Evolutionary conservation across 2,113 vertebrate species (phyloP).

Genomic region (Cynoglossus semilaevis): DNA sequence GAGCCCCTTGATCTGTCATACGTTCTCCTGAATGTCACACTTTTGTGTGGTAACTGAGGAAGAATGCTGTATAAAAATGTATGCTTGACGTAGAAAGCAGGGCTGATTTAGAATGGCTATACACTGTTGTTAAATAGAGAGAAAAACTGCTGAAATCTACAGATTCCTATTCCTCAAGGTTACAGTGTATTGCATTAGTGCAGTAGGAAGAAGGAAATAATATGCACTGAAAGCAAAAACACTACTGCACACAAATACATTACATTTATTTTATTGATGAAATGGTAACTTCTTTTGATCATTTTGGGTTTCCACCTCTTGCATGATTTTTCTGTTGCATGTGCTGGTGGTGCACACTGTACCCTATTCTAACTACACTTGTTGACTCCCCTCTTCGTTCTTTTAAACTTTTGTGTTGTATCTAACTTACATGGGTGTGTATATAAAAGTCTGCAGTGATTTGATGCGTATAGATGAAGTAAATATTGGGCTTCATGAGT

Average conservation of each 20-base stretch:
- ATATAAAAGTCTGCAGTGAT: constrained; percentile 59
- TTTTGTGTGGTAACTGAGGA: background rate
- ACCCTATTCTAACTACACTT: constrained; percentile 40
- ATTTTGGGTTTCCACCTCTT: constrained; percentile 42
- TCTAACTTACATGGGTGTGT: constrained; percentile 55
- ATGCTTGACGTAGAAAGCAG: constrained; percentile 34
- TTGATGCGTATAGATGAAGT: constrained; percentile 67
- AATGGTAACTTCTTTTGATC: constrained; percentile 7
- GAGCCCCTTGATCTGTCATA: constrained; percentile 9
- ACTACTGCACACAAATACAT: constrained; percentile 11
- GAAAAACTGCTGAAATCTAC: constrained; percentile 1
- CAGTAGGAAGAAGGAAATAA: constrained; percentile 8
- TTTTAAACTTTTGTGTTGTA: constrained; percentile 55
- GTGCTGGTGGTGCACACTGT: constrained; percentile 58
- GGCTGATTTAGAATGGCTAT: constrained; percentile 25
- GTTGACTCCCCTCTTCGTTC: constrained; percentile 42
- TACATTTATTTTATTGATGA: constrained; percentile 31
- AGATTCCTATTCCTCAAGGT: background rate
- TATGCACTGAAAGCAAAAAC: constrained; percentile 23
- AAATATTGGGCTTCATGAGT: constrained; percentile 60
- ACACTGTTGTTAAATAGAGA: background rate
- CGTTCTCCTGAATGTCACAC: background rate
- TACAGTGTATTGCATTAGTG: constrained; percentile 2
- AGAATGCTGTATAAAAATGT: constrained; percentile 19
- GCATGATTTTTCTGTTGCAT: constrained; percentile 64